Evolutionary conservation across 2,113 vertebrate species (phyloP), one percentile per base, ranked within the genome.

Genomic region (Ginglymostoma cirratum): DNA sequence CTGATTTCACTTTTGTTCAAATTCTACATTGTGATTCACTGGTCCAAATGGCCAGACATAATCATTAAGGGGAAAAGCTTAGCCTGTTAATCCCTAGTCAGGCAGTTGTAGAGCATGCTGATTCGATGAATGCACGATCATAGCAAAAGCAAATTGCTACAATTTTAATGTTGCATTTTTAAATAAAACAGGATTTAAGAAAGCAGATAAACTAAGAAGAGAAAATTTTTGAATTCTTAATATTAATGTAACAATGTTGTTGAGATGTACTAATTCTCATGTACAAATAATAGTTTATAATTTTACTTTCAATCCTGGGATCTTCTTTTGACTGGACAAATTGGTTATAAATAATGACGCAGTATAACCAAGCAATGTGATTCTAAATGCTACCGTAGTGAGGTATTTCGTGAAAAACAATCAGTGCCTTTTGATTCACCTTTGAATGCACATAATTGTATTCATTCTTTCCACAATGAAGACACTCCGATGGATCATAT

Each of bases 1-100:
- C 34, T 93, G 61, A 93, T 93, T 93, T 93, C 89, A 38, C 55
- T 61, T 61, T 93, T 65, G 45, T 93, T 93, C 61, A 93, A 38
- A 66, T 67, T 93, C 89, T 38, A 19, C 89, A 67, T 93, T 66
- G 19, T 93, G 61, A 38, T 17, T 34, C 87, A 90, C 52, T 65
- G 55, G 87, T 90, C 61, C 89, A 65, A n/a, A 66, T 93, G 23
- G 61, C 89, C 61, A 66, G 61, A 42, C 65, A 67, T 61, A 93
- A 93, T 93, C 38, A 93, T 45, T 93, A 23, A 21, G 55, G 87
- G 34, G 21, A 27, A 93, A 90, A 34, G n/a, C 38, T 19, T 66
- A 66, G 55, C 61, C 34, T 93, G 61, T 61, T 93, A 65, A 93
- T 93, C 89, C 66, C 17, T 23, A 23, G 34, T 66, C 34, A 66